Conservation (phyloP, 1,140 invertebrate genomes). For the Trissolcus basalis region DNA sequence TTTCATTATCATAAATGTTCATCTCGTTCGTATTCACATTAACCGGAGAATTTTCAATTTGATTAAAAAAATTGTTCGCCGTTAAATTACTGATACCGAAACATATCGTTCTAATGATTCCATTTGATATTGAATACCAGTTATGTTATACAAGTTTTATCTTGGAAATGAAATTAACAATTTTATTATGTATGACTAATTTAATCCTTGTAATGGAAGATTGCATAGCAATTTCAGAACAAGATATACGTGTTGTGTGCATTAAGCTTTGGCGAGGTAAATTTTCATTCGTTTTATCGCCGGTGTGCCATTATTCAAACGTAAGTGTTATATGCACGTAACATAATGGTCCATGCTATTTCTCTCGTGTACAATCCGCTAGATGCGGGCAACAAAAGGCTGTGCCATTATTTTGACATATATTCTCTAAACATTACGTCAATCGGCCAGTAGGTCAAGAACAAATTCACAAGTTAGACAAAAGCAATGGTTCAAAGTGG, state of each 20-base stretch:
- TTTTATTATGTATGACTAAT: too few relatives aligned
- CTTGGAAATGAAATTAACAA: too few relatives aligned
- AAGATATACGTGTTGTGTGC: too few relatives aligned
- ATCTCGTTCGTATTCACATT: conserved; percentile 13
- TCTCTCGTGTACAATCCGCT: not conserved
- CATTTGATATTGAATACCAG: too few relatives aligned
- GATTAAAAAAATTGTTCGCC: too few relatives aligned
- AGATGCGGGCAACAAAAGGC: not conserved
- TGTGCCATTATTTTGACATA: not conserved
- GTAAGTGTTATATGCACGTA: conserved; percentile 13
- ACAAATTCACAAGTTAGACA: not conserved
- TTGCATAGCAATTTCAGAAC: too few relatives aligned
- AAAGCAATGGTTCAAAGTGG: not conserved
- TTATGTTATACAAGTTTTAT: too few relatives aligned
- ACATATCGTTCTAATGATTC: too few relatives aligned
- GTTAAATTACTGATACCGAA: too few relatives aligned
- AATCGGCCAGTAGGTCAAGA: conserved; percentile 18
- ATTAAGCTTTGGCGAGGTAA: too few relatives aligned
- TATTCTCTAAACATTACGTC: conserved; percentile 3
- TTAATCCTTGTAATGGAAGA: too few relatives aligned
- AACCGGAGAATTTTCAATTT: conserved; percentile 5
- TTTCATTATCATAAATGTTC: conserved; percentile 20
- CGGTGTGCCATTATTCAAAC: conserved; percentile 9
- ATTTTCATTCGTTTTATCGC: not conserved
- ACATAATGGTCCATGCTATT: conserved; percentile 1